Evolutionary conservation across 30 jellyfish, hydroid and myxozoan species (phyloP), one percentile per base, ranked within the genome.

Genomic region (Nemopilema nomurai): DNA sequence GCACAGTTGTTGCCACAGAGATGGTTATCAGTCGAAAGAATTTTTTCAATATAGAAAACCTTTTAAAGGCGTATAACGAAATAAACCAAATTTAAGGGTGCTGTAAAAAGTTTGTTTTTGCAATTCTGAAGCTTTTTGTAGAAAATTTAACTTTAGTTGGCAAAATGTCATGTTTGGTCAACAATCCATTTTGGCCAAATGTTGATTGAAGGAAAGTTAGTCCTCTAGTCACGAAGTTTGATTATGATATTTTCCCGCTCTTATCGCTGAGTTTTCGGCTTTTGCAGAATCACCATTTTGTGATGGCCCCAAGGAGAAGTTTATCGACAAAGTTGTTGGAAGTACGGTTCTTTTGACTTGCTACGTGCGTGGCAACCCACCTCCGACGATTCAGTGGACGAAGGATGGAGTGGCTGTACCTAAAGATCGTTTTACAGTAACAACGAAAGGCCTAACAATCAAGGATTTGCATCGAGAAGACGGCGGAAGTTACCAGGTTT

Each of bases 401-500:
- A 62, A 71, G 77, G 83, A 83, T 41, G 91, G 80, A 28, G 86
- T 67, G 65, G 74, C 33, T 29, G 69, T 92, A 67, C 85, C 87
- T 18, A 67, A 68, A 33, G 92, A 88, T 23, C 64, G 97, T 49
- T 85, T 69, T 77, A 81, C 90, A 3, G 68, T 87, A 71, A 89
- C 97, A 49, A 74, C 79, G 4, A 65, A 66, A 18, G 99, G 99
- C 64, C 81, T 94, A 64, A 74, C 91, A 23, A 84, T 90, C 67
- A 69, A 83, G 70, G 63, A 49, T 19, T 77, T 86, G 8, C 65
- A 21, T 41, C 79, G 76, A 62, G 85, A 63, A n/a, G 99, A 94
- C 74, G 57, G 96, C 73, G 99, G 99, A 8, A 79, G 88, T 50
- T 94, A 94, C 76, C 96, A 85, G 70, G 95, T 94, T 51, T 89